Conservation (phyloP, 2,797 vertebrate genomes). For the Sciaenops ocellatus region DNA sequence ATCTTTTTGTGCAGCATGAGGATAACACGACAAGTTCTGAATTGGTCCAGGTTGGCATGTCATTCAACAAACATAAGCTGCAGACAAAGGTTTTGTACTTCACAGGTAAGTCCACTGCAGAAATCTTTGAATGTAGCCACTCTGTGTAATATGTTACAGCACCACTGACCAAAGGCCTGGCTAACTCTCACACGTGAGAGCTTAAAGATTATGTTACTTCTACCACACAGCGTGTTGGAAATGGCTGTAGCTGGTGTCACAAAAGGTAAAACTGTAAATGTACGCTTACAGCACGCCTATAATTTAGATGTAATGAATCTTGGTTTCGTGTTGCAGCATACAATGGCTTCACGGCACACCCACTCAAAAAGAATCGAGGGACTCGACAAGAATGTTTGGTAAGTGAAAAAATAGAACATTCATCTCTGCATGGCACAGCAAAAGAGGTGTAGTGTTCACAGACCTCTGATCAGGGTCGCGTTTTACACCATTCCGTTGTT, state of each 20-base stretch:
- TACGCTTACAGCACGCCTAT: background rate
- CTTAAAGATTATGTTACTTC: background rate
- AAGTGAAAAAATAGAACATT: conserved; percentile 71
- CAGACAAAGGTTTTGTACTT: conserved; percentile 76
- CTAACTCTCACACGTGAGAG: background rate
- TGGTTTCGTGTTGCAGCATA: conserved; percentile 62
- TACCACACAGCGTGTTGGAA: background rate
- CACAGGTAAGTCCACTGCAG: conserved; percentile 82
- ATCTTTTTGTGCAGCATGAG: conserved; percentile 85
- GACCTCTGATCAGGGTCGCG: background rate
- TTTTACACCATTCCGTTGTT: background rate
- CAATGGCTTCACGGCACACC: conserved; percentile 86
- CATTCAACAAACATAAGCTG: conserved; percentile 33
- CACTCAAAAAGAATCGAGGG: conserved; percentile 93
- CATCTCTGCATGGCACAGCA: background rate
- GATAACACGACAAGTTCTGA: conserved; percentile 73
- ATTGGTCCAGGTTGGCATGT: conserved; percentile 60
- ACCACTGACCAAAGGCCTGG: conserved; percentile 4
- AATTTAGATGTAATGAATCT: background rate
- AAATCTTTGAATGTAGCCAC: background rate
- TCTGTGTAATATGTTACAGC: background rate
- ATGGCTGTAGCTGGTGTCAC: background rate
- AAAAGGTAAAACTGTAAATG: background rate
- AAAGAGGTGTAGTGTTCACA: background rate
- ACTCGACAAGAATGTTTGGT: conserved; percentile 95